These are phyloP conservation scores for Metellina segmentata DNA, from an alignment of 2,888 invertebrate genomes.

Conservation along the genomic window DNA sequence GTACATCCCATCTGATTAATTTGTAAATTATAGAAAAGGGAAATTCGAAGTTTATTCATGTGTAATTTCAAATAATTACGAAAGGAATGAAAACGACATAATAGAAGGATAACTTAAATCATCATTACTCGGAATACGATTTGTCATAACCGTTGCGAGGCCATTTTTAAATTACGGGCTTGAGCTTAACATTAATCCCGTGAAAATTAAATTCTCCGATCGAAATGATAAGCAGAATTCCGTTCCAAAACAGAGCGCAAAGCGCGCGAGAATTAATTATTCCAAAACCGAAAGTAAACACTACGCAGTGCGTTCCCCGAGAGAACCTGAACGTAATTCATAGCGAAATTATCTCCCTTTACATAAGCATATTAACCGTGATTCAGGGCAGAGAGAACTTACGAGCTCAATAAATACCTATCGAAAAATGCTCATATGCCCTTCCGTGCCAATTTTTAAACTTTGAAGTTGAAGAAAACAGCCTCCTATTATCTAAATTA, in stretches of 20 bases:
- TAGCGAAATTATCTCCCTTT: not conserved
- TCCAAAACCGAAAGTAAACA: not conserved
- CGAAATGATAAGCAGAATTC: not conserved
- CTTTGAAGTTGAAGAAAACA: slow-evolving; percentile 34
- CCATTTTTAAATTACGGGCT: not conserved
- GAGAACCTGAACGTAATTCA: not conserved
- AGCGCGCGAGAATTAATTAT: not conserved
- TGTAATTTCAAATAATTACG: too few species aligned
- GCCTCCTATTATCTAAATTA: slow-evolving; percentile 30
- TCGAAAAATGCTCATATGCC: not conserved
- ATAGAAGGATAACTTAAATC: not conserved
- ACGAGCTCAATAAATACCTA: not conserved
- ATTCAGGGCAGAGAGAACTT: not conserved
- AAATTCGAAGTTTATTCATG: too few species aligned
- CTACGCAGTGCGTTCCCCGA: not conserved
- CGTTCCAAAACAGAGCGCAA: not conserved
- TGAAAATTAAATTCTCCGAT: not conserved
- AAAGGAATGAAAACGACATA: not conserved
- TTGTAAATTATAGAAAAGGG: too few species aligned
- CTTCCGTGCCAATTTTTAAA: slow-evolving; percentile 28
- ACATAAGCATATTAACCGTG: not conserved
- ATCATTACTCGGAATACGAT: not conserved
- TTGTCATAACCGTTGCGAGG: not conserved
- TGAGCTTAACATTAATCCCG: not conserved
- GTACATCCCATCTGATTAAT: too few species aligned